These are phyloP conservation scores for Pyrgilauda ruficollis DNA, from an alignment of 2,113 vertebrate species.

Conservation along the genomic window DNA sequence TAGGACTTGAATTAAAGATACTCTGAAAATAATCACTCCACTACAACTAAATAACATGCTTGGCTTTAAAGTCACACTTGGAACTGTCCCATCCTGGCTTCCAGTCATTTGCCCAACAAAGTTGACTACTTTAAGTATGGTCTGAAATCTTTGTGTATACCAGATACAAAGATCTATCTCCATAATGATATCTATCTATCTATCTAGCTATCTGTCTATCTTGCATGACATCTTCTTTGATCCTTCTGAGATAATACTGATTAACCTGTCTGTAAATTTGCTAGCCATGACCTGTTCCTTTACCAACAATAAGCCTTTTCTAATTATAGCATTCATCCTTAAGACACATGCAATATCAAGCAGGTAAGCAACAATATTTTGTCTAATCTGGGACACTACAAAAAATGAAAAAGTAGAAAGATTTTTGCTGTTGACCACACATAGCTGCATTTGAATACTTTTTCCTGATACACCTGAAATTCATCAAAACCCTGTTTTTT, in stretches of 20 bases:
- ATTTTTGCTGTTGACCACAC: not conserved
- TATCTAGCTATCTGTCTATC: not conserved
- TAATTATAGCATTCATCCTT: not conserved
- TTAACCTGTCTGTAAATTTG: not conserved
- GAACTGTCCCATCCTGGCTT: not conserved
- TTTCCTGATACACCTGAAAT: not conserved
- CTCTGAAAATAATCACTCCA: not conserved
- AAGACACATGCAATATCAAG: not conserved
- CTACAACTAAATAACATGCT: not conserved
- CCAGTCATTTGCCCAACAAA: not conserved
- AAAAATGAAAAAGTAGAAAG: not conserved
- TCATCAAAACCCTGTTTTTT: fast-evolving
- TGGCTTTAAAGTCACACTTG: not conserved
- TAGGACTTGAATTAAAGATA: not conserved
- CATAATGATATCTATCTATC: not conserved
- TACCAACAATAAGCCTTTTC: not conserved
- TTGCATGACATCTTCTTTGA: not conserved
- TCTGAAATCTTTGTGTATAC: not conserved
- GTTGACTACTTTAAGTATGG: not conserved
- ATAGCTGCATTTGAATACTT: not conserved
- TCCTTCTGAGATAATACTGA: not conserved
- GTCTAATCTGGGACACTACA: not conserved
- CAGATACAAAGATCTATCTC: not conserved
- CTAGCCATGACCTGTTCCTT: not conserved
- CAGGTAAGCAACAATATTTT: not conserved